Evolutionary conservation across 1,140 invertebrate genomes (phyloP), one percentile per base, ranked within the genome.

Genomic region (Eriocheir sinensis): DNA sequence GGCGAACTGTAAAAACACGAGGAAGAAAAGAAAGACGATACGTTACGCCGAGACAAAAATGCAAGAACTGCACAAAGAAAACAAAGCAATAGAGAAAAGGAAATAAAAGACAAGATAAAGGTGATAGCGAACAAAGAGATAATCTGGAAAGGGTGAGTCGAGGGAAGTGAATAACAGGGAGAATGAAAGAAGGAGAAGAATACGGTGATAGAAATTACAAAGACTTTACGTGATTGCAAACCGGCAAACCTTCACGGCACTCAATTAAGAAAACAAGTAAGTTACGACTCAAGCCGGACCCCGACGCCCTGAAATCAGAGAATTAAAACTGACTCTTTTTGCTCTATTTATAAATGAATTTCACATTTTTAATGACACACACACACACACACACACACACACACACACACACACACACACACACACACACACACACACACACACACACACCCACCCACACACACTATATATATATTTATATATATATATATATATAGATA

Each of bases 31-130:
- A n/a, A 72, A 72, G 60, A n/a, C 27, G 60, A 72, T 72, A 21
- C n/a, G 60, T 72, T 72, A 72, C 60, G n/a, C n/a, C 60, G 60
- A n/a, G 60, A 21, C 60, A 72, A 72, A 72, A 72, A 72, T 72
- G 60, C 60, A 72, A 72, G n/a, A 72, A 72, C 60, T 72, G 60
- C 27, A 72, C 60, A 72, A 72, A 72, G 60, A 72, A 72, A 72
- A 72, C 60, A 72, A 72, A 72, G 60, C 60, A 72, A 72, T 72
- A 72, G 60, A 72, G 60, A 72, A 72, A 72, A 72, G 60, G 60
- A 72, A 72, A 72, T 72, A 72, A 72, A 72, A 72, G 60, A 72
- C 21, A 27, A 72, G 60, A 72, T 72, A 72, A 72, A 72, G 60
- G 60, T 72, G 60, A 72, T 72, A 72, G 60, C 60, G 60, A 72